phyloP scores from a whole-genome alignment of 2,888 invertebrate species.

The Lasioglossum figueresi region DNA sequence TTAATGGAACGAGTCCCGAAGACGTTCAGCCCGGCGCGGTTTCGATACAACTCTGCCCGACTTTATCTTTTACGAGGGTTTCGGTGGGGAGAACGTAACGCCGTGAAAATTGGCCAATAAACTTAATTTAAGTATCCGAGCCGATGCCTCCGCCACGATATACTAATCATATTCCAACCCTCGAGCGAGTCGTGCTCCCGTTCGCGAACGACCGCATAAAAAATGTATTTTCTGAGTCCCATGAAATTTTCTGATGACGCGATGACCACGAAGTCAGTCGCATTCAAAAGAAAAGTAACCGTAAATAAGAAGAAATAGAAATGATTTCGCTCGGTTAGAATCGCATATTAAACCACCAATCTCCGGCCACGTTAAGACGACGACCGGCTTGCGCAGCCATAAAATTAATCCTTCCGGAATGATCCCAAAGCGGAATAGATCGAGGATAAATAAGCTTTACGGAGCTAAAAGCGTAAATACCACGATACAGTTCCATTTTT shows the following conservation, averaged over 20 bases:
- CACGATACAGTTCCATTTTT: neutral
- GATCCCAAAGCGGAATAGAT: neutral
- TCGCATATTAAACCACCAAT: too few species aligned
- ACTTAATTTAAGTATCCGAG: slow-evolving; percentile 75
- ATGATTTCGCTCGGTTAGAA: neutral
- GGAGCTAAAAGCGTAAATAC: neutral
- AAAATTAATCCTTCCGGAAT: neutral
- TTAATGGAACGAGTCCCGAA: slow-evolving; percentile 28
- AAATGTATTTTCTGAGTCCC: slow-evolving; percentile 12
- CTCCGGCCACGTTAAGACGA: neutral
- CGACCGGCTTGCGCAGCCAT: neutral
- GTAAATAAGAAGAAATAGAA: neutral
- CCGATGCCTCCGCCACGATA: slow-evolving; percentile 71
- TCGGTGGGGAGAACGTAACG: slow-evolving; percentile 68
- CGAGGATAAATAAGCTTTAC: neutral
- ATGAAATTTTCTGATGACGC: too few species aligned
- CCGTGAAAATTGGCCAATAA: slow-evolving; percentile 76
- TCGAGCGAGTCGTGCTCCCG: slow-evolving; percentile 38
- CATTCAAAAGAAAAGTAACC: neutral
- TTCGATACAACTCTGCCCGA: slow-evolving; percentile 59
- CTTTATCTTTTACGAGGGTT: slow-evolving; percentile 69
- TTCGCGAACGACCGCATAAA: slow-evolving; percentile 54
- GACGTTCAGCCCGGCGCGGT: slow-evolving; percentile 32
- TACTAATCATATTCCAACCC: slow-evolving; percentile 76
- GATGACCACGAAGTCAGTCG: neutral